Evolutionary conservation across 2,797 vertebrate species (phyloP), one percentile per base, ranked within the genome.

Genomic region (Percopsis omiscomaycus): DNA sequence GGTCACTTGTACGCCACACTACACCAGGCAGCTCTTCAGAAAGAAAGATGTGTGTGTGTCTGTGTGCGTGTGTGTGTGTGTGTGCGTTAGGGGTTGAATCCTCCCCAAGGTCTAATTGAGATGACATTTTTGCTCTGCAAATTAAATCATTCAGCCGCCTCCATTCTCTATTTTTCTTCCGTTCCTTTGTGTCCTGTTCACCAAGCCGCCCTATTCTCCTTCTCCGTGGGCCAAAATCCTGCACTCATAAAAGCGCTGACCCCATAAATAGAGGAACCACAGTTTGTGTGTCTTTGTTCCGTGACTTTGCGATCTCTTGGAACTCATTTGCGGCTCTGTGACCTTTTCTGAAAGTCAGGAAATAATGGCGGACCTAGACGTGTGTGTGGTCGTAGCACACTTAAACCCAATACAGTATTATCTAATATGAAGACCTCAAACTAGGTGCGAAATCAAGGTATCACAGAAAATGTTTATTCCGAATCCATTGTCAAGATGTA

Each of bases 101-200:
- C 76, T 83, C 69, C 71, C 74, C 79, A 73, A 66, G 49, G 63
- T 82, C 84, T 81, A 86, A 87, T 68, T 81, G 64, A 77, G 80
- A 84, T 77, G 73, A 80, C 73, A 77, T 83, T 81, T 88, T 71
- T 73, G 56, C 74, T 77, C 74, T 73, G 54, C 57, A 79, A 81
- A 85, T 84, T 88, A 77, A 86, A 90, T 89, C 79, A 84, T 88
- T 90, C 69, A 88, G 71, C 61, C 32, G 5, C 32, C 32, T 37
- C 6, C 32, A 4, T 72, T 46, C 22, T 83, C 67, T 74, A 51
- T 80, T 86, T 67, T 79, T 84, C 83, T 72, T 82, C 69, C 75
- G 77, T 62, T 76, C 78, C 47, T 84, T 81, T 76, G 70, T 82
- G 78, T 74, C 60, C 28, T 3, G 4, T 81, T 60, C 76, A 80